Evolutionary conservation across 2,888 invertebrate genomes (phyloP).

Genomic region (Stenichneumon culpator): DNA sequence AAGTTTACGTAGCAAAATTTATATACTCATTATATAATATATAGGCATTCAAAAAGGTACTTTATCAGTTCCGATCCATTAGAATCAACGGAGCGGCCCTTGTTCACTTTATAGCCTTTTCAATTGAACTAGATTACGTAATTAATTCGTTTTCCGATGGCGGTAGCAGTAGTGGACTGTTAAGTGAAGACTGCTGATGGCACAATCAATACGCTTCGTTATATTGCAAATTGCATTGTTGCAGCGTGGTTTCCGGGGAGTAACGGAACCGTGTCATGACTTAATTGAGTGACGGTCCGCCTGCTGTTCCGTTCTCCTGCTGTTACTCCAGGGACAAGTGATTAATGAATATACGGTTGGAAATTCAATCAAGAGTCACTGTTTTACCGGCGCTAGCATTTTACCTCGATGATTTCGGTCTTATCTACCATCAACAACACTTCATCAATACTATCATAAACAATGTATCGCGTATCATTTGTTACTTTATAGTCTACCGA

Average conservation of each 20-base stretch:
- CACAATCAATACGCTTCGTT: conserved; percentile 53
- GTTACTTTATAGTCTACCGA: not conserved
- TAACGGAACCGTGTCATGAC: conserved; percentile 55
- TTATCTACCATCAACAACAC: not conserved
- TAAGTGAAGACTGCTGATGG: conserved; percentile 47
- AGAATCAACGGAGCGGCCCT: not conserved
- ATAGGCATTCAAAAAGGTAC: not conserved
- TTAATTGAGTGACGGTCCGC: conserved; percentile 52
- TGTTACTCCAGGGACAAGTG: conserved; percentile 16
- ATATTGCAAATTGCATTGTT: conserved; percentile 27
- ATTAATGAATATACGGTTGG: conserved; percentile 29
- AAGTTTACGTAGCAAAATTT: not conserved
- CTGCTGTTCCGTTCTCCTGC: conserved; percentile 33
- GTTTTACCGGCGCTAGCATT: not conserved
- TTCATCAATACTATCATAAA: too few relatives aligned
- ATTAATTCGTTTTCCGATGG: conserved; percentile 41
- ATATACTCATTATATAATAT: not conserved
- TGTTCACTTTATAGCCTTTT: conserved; percentile 6
- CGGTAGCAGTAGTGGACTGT: conserved; percentile 7
- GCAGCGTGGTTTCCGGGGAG: conserved; percentile 38
- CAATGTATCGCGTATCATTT: not conserved
- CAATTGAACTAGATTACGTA: conserved; percentile 39
- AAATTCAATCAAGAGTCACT: not conserved
- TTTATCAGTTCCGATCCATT: not conserved
- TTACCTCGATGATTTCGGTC: not conserved